Evolutionary conservation across 2,888 invertebrate genomes (phyloP).

Genomic region (Tethea ocularis): DNA sequence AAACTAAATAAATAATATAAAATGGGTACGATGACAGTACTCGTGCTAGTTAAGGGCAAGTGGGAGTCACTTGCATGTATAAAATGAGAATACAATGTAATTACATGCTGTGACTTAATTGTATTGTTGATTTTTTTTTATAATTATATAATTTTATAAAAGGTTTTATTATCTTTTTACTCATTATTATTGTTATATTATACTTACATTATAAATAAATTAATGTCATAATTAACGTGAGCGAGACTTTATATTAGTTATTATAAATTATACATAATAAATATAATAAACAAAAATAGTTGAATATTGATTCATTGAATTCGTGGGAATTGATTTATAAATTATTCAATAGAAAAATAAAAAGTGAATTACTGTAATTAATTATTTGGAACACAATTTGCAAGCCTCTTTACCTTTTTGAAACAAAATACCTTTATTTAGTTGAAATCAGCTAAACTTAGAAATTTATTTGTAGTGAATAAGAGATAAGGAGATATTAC

Average conservation of each 20-base stretch:
- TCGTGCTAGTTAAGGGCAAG: slow-evolving; percentile 47
- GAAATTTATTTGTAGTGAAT: slow-evolving; percentile 58
- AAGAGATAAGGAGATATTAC: slow-evolving; percentile 57
- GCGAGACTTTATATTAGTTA: slow-evolving; percentile 59
- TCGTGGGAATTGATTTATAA: slow-evolving; percentile 71
- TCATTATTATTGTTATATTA: slow-evolving; percentile 53
- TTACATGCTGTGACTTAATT: slow-evolving; percentile 73
- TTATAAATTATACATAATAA: slow-evolving; percentile 45
- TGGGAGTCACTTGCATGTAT: slow-evolving; percentile 48
- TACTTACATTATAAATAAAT: slow-evolving; percentile 55
- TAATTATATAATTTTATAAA: slow-evolving; percentile 63
- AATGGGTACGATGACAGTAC: slow-evolving; percentile 67
- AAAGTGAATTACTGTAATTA: slow-evolving; percentile 37
- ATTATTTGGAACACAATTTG: slow-evolving; percentile 30
- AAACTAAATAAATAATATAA: slow-evolving; percentile 46
- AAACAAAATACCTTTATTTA: slow-evolving; percentile 26
- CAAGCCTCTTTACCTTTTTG: slow-evolving; percentile 28
- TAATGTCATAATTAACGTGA: slow-evolving; percentile 71
- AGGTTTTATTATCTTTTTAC: slow-evolving; percentile 62
- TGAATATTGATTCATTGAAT: slow-evolving; percentile 50
- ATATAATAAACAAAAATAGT: slow-evolving; percentile 28
- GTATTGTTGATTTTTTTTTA: slow-evolving; percentile 67
- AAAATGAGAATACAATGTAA: slow-evolving; percentile 46
- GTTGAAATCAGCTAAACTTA: slow-evolving; percentile 28
- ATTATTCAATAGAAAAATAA: slow-evolving; percentile 44